A percentile compares a stretch with the other conserved stretches of the same genome.
Conservation (phyloP, 1,140 invertebrate species). For the Geopemphigus sp. region DNA sequence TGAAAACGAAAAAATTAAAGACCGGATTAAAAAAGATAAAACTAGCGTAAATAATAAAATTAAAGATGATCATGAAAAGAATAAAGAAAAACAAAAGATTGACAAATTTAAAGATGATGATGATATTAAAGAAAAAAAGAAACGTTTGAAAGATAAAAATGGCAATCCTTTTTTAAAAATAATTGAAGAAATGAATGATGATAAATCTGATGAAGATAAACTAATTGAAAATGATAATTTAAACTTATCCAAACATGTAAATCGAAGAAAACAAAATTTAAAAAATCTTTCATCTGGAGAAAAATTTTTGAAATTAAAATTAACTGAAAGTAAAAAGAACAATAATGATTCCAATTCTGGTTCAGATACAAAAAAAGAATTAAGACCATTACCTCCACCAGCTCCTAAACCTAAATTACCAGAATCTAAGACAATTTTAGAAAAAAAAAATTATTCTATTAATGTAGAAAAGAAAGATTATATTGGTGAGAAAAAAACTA, state of each 20-base stretch:
- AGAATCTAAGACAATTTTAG: constrained; percentile 42
- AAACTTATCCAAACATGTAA: constrained; percentile 9
- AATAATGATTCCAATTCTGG: constrained; percentile 5
- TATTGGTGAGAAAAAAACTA: constrained; percentile 57
- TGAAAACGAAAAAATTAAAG: constrained; percentile 37
- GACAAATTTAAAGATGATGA: constrained; percentile 50
- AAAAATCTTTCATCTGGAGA: constrained; percentile 30
- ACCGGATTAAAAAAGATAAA: constrained; percentile 29
- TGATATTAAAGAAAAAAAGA: constrained; percentile 63
- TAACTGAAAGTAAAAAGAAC: background rate
- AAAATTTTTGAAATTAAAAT: constrained; percentile 20
- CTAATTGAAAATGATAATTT: constrained; percentile 19
- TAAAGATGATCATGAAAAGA: constrained; percentile 16
- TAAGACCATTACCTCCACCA: constrained; percentile 32
- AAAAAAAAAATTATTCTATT: constrained; percentile 47
- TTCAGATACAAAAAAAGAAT: constrained; percentile 30
- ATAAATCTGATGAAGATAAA: constrained; percentile 45
- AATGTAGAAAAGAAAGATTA: constrained; percentile 42
- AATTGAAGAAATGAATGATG: constrained; percentile 59
- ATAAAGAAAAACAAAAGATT: constrained; percentile 6
- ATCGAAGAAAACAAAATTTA: constrained; percentile 43
- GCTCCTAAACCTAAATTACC: constrained; percentile 34
- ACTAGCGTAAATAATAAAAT: background rate
- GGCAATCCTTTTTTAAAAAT: constrained; percentile 60
- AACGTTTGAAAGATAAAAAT: constrained; percentile 68